Evolutionary conservation across 2,113 vertebrate species (phyloP), one percentile per base, ranked within the genome.

Genomic region (Galemys pyrenaicus): DNA sequence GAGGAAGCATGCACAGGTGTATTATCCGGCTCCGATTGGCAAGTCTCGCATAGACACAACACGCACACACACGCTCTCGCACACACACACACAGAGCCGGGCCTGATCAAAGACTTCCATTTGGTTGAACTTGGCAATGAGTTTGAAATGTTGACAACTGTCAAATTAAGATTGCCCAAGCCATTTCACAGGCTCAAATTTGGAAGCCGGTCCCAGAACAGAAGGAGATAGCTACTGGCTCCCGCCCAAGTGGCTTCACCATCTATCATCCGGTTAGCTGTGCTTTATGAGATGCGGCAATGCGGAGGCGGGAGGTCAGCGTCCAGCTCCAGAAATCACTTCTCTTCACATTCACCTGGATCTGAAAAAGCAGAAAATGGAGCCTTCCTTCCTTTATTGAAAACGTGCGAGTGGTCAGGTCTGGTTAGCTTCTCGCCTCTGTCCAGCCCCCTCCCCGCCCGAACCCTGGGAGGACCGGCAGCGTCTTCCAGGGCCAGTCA

Each of bases 141-240:
- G 91, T 95, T 92, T 96, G 95, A 97, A 95, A 97, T 96, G 97
- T 95, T 97, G 97, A 97, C 97, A 96, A 97, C 96, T 97, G 97
- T 97, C 97, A 97, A 96, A 97, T 97, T 97, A 96, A 96, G 96
- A 97, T 97, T 95, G 96, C 96, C 96, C 97, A 86, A 97, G 97
- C 96, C 96, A 95, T 91, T 96, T 96, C 92, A 80, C 95, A 96
- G 96, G 96, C 95, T 96, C 74, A 32, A 20, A 97, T 96, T 96
- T 96, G 97, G 96, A 97, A 73, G 96, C 95, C 37, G 92, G 96
- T 94, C 96, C 96, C 92, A 41, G 96, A 97, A 95, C 97, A 97
- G 97, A 97, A 96, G 97, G 97, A 96, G 96, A 79, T 17, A 83
- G 95, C 51, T 75, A 16, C 96, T 97, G 97, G 97, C 97, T n/a